Evolutionary conservation across 2,113 vertebrate species (phyloP).

Genomic region (Chascanopsetta lugubris): DNA sequence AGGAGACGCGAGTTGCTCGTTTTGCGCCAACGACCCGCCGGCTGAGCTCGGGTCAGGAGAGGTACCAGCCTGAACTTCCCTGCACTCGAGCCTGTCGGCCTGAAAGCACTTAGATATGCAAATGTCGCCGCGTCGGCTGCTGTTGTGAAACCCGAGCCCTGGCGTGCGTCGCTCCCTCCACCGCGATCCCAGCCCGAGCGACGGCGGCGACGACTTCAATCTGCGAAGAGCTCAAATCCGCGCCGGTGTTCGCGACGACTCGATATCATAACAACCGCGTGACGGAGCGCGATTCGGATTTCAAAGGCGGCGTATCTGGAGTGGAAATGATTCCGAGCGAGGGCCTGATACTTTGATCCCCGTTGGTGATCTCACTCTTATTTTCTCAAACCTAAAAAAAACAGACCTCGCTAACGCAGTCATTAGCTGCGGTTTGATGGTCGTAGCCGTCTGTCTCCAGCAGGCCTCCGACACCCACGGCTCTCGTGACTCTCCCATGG

Average conservation of each 20-base stretch:
- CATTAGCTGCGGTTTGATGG: conserved; percentile 63
- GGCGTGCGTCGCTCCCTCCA: conserved; percentile 16
- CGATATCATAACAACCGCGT: conserved; percentile 66
- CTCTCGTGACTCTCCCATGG: conserved; percentile 30
- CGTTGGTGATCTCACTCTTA: conserved; percentile 60
- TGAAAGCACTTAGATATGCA: conserved; percentile 49
- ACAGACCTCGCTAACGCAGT: conserved; percentile 46
- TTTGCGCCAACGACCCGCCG: conserved; percentile 1
- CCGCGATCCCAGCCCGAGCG: conserved; percentile 49
- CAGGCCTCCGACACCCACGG: conserved; percentile 24
- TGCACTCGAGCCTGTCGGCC: conserved; percentile 31
- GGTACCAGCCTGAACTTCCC: conserved; percentile 20
- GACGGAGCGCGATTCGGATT: conserved; percentile 70
- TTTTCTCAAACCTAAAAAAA: conserved; percentile 47
- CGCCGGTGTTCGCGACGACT: conserved; percentile 58
- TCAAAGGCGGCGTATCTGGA: conserved; percentile 62
- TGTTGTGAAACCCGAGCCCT: conserved; percentile 38
- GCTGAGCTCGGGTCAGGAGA: conserved; percentile 25
- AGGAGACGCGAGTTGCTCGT: conserved; percentile 8
- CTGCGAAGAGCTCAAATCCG: conserved; percentile 38
- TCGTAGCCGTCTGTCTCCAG: conserved; percentile 53
- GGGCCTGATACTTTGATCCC: conserved; percentile 71
- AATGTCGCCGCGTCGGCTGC: conserved; percentile 38
- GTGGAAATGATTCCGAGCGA: conserved; percentile 58
- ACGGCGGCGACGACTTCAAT: conserved; percentile 59